Percentiles rank a stretch among this genome's conserved stretches.
phyloP scores from a whole-genome alignment of 2,113 vertebrate species.

The Motacilla tschutschensis region DNA sequence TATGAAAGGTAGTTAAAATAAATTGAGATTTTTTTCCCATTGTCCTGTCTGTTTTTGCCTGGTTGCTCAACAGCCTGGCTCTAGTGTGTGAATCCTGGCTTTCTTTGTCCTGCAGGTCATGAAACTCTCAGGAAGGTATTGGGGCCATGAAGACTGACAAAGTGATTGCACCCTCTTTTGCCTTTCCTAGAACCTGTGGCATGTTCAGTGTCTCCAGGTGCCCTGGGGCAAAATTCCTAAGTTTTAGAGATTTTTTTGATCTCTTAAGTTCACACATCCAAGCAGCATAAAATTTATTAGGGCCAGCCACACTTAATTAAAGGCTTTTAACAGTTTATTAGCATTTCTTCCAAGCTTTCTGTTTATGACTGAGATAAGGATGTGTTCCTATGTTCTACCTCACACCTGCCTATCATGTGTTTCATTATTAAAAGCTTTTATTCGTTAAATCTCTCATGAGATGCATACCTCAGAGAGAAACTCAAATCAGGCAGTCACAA shows the following conservation, averaged over 20 bases:
- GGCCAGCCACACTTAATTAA: neutral
- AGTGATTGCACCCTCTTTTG: neutral
- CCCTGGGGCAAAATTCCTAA: neutral
- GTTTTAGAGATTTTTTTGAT: neutral
- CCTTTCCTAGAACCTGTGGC: neutral
- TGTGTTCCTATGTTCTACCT: neutral
- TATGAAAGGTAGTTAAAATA: neutral
- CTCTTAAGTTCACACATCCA: neutral
- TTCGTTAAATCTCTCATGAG: neutral
- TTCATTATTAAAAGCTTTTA: constrained; percentile 43
- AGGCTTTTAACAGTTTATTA: neutral
- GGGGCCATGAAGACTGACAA: neutral
- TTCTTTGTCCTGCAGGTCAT: neutral
- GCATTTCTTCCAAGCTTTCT: neutral
- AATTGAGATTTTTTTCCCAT: neutral
- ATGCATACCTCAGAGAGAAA: constrained; percentile 15
- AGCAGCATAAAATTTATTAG: neutral
- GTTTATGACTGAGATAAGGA: constrained; percentile 4
- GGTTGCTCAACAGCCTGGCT: neutral
- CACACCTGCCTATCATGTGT: constrained; percentile 47
- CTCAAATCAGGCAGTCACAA: constrained; percentile 38
- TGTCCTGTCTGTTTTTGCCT: neutral
- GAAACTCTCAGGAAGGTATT: neutral
- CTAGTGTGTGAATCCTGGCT: neutral
- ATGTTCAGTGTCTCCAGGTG: neutral